phyloP scores from a whole-genome alignment of 2,888 invertebrate species.

The Apamea epomidion region DNA sequence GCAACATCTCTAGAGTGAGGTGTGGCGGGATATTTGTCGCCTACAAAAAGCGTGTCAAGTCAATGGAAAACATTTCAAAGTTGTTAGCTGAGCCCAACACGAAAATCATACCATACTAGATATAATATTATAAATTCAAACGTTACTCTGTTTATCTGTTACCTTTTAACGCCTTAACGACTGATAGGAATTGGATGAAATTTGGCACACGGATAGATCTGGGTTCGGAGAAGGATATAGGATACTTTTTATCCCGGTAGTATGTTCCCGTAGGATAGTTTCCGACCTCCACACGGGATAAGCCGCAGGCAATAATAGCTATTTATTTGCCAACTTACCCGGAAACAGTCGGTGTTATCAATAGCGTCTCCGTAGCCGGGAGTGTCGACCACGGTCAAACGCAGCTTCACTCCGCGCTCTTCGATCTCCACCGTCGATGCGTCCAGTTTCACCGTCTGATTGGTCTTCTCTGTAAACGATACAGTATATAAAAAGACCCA shows the following conservation, averaged over 20 bases:
- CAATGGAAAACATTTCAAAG: not conserved
- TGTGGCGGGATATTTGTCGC: not conserved
- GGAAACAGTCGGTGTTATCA: slow-evolving; percentile 98
- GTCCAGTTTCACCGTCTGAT: slow-evolving; percentile 97
- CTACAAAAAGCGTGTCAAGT: not conserved
- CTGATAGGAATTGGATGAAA: not conserved
- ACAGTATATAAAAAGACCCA: not conserved
- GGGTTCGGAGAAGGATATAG: not conserved
- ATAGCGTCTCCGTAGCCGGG: slow-evolving; percentile 99
- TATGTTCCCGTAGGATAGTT: not conserved
- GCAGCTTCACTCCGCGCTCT: slow-evolving; percentile 97
- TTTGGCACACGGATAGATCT: not conserved
- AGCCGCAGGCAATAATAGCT: too few species aligned
- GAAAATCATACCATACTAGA: not conserved
- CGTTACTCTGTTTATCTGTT: not conserved
- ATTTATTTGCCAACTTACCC: slow-evolving; percentile 76
- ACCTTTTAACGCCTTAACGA: too few species aligned
- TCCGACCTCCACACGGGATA: not conserved
- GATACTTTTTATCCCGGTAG: not conserved
- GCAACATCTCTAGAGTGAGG: not conserved
- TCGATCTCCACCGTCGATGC: slow-evolving; percentile 99
- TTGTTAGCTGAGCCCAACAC: not conserved
- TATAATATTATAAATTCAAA: not conserved
- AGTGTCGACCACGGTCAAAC: slow-evolving; percentile 98
- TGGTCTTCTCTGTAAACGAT: slow-evolving; percentile 93